Evolutionary conservation across 2,888 invertebrate species (phyloP), one percentile per base, ranked within the genome.

Genomic region (Eustalomyia histrio): DNA sequence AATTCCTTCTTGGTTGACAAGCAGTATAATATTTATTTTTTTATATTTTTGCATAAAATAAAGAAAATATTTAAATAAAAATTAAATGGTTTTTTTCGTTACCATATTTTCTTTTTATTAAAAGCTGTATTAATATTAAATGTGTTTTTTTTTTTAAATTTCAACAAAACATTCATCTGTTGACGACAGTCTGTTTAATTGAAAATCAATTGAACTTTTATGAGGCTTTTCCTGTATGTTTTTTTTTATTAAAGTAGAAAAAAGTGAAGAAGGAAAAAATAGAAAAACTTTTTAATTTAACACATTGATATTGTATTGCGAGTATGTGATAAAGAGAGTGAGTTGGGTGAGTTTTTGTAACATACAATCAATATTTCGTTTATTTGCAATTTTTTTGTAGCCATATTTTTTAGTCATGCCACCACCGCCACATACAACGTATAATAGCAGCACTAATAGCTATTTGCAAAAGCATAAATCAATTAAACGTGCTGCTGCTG

Each of bases 121-220:
- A 52, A 53, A 35, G 16, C 33, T 17, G 60, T 35, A 33, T 35
- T 60, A 33, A 35, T 7, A 60, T n/a, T 60, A 35, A 35, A 39
- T 39, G 35, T 33, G 17, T 17, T 39, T 60, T 3, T 39, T 57
- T 57, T 57, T 57, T n/a, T 0, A 0, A 39, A 39, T 33, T 39
- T 60, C 52, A n/a, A 68, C 17, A 43, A 64, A 61, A 73, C 47
- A 29, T 74, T 68, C 80, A 73, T 83, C 83, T 84, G 83, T 63
- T 78, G 63, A 65, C 79, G 83, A 85, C 84, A 84, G 82, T 81
- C 73, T 75, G 68, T 83, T 85, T 85, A 84, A 85, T 85, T 85
- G 83, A 84, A 84, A 85, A 85, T 83, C 84, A 84, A 85, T 85
- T 83, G 83, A 84, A 79, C 68, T 84, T 85, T 84, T 81, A 83